These are phyloP conservation scores for Scaptodrosophila latifasciaeformis DNA, from an alignment of 2,888 invertebrate species.

Conservation along the genomic window DNA sequence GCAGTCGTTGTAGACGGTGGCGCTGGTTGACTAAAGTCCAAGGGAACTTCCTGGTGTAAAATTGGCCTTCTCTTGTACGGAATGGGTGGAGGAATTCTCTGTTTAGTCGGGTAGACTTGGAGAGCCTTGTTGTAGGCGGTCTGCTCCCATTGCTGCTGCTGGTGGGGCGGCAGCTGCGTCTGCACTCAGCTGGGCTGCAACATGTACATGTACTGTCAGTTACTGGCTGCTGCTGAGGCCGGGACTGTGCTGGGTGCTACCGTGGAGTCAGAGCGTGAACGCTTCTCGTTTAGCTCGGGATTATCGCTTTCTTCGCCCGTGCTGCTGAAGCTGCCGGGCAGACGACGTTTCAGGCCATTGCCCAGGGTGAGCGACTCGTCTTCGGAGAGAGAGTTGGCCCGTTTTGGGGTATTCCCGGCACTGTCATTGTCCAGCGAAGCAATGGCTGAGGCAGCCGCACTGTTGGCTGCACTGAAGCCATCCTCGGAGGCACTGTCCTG, in stretches of 20 bases:
- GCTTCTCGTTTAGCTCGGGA: conserved; percentile 49
- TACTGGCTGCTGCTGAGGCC: conserved; percentile 36
- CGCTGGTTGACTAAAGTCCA: conserved; percentile 3
- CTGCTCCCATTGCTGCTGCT: conserved; percentile 26
- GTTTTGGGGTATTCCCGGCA: conserved; percentile 67
- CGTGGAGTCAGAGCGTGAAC: conserved; percentile 29
- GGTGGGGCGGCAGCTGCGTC: conserved; percentile 31
- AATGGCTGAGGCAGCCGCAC: conserved; percentile 68
- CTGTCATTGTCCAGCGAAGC: conserved; percentile 71
- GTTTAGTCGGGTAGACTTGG: no score
- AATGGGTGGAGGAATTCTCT: no score
- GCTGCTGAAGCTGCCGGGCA: conserved; percentile 65
- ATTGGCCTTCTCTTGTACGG: conserved; percentile 14
- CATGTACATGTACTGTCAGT: conserved; percentile 70
- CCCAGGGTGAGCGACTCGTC: conserved; percentile 53
- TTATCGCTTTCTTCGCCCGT: conserved; percentile 70
- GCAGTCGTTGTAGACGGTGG: no score
- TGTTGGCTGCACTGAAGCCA: conserved; percentile 70
- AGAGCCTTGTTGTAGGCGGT: neutral
- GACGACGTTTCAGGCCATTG: conserved; percentile 58
- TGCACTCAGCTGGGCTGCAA: conserved; percentile 66
- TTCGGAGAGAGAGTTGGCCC: conserved; percentile 68
- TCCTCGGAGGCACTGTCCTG: conserved; percentile 73
- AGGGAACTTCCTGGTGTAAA: conserved; percentile 3
- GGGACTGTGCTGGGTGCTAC: conserved; percentile 14